Evolutionary conservation across 2,113 vertebrate species (phyloP).

Genomic region (Eidolon helvum): DNA sequence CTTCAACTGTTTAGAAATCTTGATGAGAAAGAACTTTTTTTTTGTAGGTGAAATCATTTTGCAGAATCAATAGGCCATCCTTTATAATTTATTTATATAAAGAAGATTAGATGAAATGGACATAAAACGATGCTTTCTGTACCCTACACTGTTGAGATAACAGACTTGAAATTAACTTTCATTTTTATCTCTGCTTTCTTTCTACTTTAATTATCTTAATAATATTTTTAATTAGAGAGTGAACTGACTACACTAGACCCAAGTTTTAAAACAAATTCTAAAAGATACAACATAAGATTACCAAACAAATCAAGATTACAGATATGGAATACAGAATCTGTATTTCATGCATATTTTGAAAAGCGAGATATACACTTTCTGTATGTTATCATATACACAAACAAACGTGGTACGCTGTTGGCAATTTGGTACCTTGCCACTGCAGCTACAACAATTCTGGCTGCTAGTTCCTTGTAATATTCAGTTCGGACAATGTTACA

Average conservation of each 20-base stretch:
- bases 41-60: slow-evolving; percentile 7
- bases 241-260: background rate
- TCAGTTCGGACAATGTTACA: slow-evolving; percentile 95
- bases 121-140: background rate
- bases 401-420: background rate
- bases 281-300: background rate
- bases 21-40: slow-evolving; percentile 1
- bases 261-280: slow-evolving; percentile 39
- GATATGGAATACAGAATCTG: background rate
- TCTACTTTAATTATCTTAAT: background rate
- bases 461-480: slow-evolving; percentile 96
- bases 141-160: background rate
- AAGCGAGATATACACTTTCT: background rate
- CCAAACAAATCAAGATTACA: background rate
- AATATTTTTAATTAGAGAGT: background rate
- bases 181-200: background rate
- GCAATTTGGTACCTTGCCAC: slow-evolving; percentile 88
- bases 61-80: background rate
- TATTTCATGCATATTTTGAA: background rate
- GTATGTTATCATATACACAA: background rate
- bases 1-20: slow-evolving; percentile 22
- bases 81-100: slow-evolving; percentile 3
- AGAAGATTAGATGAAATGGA: background rate
- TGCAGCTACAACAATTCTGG: slow-evolving; percentile 90
- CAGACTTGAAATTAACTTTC: slow-evolving; percentile 30